phyloP scores from a whole-genome alignment of 2,797 vertebrate genomes.

The Moxostoma hubbsi region DNA sequence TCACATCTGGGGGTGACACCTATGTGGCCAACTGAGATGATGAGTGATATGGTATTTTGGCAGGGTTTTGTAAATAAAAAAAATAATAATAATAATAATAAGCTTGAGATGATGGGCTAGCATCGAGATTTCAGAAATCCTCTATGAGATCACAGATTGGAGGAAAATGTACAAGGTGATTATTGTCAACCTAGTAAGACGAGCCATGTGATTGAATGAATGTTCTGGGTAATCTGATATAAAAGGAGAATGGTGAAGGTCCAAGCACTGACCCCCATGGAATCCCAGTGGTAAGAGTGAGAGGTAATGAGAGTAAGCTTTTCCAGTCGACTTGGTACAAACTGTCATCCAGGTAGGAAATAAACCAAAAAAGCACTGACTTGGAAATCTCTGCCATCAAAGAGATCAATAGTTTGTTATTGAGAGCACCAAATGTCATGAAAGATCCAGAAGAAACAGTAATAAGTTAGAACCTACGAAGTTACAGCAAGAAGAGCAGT shows the following conservation, averaged over 20 bases:
- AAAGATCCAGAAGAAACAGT: constrained; percentile 31
- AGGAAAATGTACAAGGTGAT: background rate
- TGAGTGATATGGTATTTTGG: no score
- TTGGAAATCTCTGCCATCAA: constrained; percentile 7
- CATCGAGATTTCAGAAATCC: no score
- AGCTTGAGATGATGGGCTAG: no score
- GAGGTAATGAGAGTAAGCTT: background rate
- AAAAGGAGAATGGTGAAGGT: background rate
- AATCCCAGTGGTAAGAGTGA: background rate
- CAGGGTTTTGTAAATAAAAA: no score
- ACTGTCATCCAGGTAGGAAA: background rate
- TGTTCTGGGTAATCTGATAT: background rate
- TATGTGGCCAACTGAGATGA: no score
- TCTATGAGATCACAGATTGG: no score
- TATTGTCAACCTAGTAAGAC: background rate
- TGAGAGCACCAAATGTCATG: constrained; percentile 23
- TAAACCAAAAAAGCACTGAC: background rate
- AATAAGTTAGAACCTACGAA: background rate
- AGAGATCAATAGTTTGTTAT: constrained; percentile 34
- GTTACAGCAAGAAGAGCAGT: constrained; percentile 8
- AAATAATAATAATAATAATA: no score
- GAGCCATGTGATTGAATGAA: background rate
- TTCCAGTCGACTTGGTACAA: constrained; percentile 10
- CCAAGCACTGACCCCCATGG: background rate
- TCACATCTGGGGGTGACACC: no score